Base-by-base conservation (phyloP, 2,888 invertebrate genomes). In the Prostheceraeus crozeri region DNA sequence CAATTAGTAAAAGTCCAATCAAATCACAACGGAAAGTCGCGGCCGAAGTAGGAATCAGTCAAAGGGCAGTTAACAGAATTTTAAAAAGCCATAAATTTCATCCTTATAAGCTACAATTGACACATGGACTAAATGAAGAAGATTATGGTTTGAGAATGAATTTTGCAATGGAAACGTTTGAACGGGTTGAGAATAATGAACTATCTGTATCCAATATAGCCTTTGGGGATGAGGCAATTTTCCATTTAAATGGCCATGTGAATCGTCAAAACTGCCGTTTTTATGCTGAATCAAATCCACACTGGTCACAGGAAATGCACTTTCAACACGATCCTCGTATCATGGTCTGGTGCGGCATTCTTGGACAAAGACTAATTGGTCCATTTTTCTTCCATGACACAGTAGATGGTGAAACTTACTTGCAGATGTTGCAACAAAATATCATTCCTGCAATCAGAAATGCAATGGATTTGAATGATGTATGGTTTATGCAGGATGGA, bases 341-440 rank as follows among this genome's bases (percentile, higher is more conserved):
- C 23, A 59, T 33, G 28, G 54, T 55, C 4, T 35, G 35, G 54
- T 31, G 21, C 40, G 54, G 55, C 25, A 59, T 59, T 1, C 35
- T 23, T 1, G 55, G 35, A 27, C 16, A 59, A 14, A 3, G 25
- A 54, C 16, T 59, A 30, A 55, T 59, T 59, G 54, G 36, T 11
- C 59, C 59, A 33, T 56, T 48, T 21, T 59, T 59, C 30, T 59
- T 56, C 40, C 25, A 55, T 57, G n/a, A 23, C 11, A 58, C 31
- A n/a, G 55, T 59, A 10, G 40, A 35, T 35, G 36, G 55, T 35
- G 14, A 35, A 27, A 57, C 55, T 14, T 59, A 59, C 36, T 30
- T 59, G 33, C 2, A 35, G 35, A 16, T 59, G 3, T 14, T 55
- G 36, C 55, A 48, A 48, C 4, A 48, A 30, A 28, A 25, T 48